Evolutionary conservation across 1,140 invertebrate species (phyloP), one percentile per base, ranked within the genome.

Genomic region (Fragariocoptes setiger): DNA sequence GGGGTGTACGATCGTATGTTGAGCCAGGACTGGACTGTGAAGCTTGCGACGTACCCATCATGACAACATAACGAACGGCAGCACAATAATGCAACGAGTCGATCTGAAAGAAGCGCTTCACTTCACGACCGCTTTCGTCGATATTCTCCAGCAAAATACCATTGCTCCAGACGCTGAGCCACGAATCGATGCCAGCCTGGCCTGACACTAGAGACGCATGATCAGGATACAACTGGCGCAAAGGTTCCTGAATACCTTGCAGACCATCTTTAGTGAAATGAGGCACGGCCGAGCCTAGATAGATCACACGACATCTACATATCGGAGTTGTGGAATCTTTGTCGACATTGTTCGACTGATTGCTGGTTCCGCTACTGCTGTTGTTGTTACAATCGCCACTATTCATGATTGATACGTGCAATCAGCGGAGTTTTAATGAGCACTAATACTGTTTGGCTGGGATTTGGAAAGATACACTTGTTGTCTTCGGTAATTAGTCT

Each of bases 241-340:
- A 56, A 1, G 90, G 90, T 55, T 94, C 82, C 59, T 99, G 90
- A 42, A 99, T 86, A 14, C 88, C 88, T 54, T 90, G 74, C 15
- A 97, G 62, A 16, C 90, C 90, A 54, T 94, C 83, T 55, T 94
- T 92, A 49, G 86, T 94, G 52, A 90, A 75, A 49, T 90, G 76
- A 3, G 90, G 90, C 44, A 97, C 86, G 1, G 86, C 76, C 47
- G 79, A 90, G 31, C 90, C 90, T 48, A 99, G 66, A 57, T 95
- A 99, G 37, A 99, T 65, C n/a, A 97, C 90, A 40, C 88, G 69
- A 59, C 85, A 92, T 48, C 80, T 68, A 59, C 80, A 88, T 49
- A 86, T 86, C 48, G 82, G 82, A 45, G 8, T 31, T n/a, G 25
- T 31, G 8, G 25, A n/a, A 31, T 31, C n/a, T 31, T 8, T 8